Conservation (phyloP, 2,888 invertebrate genomes). For the Eretmocerus hayati region DNA sequence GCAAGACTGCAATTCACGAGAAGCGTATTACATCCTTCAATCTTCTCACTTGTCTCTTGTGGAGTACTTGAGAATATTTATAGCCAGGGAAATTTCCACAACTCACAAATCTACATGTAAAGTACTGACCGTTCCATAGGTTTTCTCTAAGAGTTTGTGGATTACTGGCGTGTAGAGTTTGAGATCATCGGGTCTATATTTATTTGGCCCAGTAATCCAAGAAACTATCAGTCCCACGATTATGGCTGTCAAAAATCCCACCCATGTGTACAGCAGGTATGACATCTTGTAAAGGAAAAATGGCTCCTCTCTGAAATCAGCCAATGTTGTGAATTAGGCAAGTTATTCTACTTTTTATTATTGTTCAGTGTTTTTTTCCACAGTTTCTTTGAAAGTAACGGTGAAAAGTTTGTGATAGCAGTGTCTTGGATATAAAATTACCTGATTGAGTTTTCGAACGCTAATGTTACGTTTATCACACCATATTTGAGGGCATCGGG, state of each 20-base stretch:
- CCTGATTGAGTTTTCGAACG: constrained; percentile 6
- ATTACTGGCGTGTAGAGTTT: constrained; percentile 60
- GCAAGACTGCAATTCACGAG: too few species aligned
- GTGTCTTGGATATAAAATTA: too few species aligned
- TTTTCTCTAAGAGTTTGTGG: constrained; percentile 49
- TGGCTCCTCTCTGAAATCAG: constrained; percentile 52
- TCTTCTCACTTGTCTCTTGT: too few species aligned
- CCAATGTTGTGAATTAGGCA: too few species aligned
- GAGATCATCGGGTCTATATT: constrained; percentile 54
- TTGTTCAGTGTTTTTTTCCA: background rate
- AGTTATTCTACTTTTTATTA: background rate
- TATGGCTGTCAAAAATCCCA: constrained; percentile 63
- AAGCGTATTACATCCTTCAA: too few species aligned
- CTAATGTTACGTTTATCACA: constrained; percentile 29
- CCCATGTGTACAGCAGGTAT: constrained; percentile 70
- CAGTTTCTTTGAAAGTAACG: too few species aligned
- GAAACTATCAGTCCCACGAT: constrained; percentile 62
- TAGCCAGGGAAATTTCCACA: too few species aligned
- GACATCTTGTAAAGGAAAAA: constrained; percentile 64
- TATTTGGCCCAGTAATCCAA: constrained; percentile 59
- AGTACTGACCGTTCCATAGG: constrained; percentile 14
- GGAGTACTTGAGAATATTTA: too few species aligned
- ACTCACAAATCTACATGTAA: too few species aligned
- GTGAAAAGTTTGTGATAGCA: too few species aligned
- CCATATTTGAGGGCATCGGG: constrained; percentile 30